Conservation (phyloP, 2,888 invertebrate species). For the Julus scanicus region DNA sequence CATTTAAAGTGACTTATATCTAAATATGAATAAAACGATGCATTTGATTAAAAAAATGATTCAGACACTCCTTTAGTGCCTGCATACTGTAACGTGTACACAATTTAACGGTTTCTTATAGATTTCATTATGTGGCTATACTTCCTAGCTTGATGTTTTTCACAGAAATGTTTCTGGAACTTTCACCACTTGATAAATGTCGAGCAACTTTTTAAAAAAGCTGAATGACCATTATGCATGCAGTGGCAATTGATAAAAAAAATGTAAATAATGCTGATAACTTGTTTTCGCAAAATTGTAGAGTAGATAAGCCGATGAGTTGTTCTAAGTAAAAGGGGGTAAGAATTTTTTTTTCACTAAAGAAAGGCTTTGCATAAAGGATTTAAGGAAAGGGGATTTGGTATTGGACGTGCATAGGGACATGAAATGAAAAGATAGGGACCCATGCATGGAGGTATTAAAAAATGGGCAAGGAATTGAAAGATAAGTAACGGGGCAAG, state of each 20-base stretch:
- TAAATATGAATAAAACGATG: too few species aligned
- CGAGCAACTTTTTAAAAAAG: too few species aligned
- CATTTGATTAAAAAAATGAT: too few species aligned
- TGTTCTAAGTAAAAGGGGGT: slow-evolving; percentile 4
- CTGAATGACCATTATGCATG: not conserved
- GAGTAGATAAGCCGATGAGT: not conserved
- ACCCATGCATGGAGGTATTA: not conserved
- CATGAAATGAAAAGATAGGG: not conserved
- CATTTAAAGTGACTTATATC: too few species aligned
- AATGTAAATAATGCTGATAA: not conserved
- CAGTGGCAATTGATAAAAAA: not conserved
- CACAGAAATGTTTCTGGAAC: too few species aligned
- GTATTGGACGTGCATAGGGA: not conserved
- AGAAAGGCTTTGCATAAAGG: not conserved
- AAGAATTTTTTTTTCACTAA: not conserved
- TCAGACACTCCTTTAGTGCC: too few species aligned
- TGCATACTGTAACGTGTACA: too few species aligned
- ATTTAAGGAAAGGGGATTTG: slow-evolving; percentile 33
- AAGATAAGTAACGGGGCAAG: slow-evolving; percentile 27
- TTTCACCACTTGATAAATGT: too few species aligned
- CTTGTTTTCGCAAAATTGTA: not conserved
- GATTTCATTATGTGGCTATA: too few species aligned
- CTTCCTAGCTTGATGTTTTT: too few species aligned
- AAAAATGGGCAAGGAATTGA: not conserved
- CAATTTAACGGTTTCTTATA: too few species aligned